Evolutionary conservation across 2,113 vertebrate species (phyloP), one percentile per base, ranked within the genome.

Genomic region (Ramphastos sulfuratus): DNA sequence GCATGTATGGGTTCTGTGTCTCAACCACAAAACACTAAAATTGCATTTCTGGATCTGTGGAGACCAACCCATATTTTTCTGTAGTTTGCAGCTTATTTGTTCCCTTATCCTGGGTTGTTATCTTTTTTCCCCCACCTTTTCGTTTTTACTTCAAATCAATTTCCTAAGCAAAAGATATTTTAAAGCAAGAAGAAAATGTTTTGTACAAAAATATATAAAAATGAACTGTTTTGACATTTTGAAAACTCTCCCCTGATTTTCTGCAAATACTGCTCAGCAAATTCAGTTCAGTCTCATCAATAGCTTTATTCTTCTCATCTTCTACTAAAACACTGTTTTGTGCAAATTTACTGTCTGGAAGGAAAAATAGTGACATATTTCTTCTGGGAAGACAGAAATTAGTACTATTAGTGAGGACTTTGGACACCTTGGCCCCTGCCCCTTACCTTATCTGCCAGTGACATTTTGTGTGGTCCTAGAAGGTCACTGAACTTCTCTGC

Each of bases 191-290:
- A 84, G 37, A 66, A 92, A 93, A 82, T 1, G 0, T 84, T 94
- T 90, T 72, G 58, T 76, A 75, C 19, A 82, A 82, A 92, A 95
- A 64, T 30, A 67, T 48, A 15, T 25, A 91, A 91, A 84, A 87
- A 72, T 72, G 30, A 82, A 86, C 78, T 93, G 78, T 67, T 95
- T 82, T 87, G 91, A 91, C 78, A 85, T 42, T 76, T 93, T 64
- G 65, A 92, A 84, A 92, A 92, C 55, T 87, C 58, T 92, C 59
- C 21, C 28, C 60, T 65, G 48, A 67, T 93, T 94, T 92, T 58
- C 81, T 86, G 73, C 56, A 92, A 81, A 90, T 88, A 39, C 65
- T 77, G 24, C 83, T 88, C 70, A 89, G 79, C 63, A 76, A 92
- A 84, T 84, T 89, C 84, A 82, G 10, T 50, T 70, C 25, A 30